Evolutionary conservation across 2,888 invertebrate species (phyloP), one percentile per base, ranked within the genome.

Genomic region (Volucella zonaria): DNA sequence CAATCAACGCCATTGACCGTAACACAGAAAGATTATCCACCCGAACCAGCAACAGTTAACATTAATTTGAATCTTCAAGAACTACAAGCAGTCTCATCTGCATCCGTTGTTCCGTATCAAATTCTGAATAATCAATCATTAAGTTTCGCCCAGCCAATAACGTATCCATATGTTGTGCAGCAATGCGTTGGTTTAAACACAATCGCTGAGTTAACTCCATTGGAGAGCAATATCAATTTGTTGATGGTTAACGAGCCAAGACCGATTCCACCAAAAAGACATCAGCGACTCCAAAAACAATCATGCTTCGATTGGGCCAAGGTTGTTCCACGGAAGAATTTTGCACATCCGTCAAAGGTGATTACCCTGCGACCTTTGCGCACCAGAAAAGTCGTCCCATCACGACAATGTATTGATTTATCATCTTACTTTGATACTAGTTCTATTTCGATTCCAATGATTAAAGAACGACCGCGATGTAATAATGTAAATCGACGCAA

Each of bases 401-500:
- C 71, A 8, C 76, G 81, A 12, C 47, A 61, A 2, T 73, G 43
- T 12, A 54, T 77, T 8, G 85, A 85, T 62, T 54, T 85, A 0
- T 45, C 81, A 0, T 58, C 85, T 2, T 85, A 81, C 42, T 81
- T 80, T 9, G 80, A 81, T 38, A 80, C 76, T 3, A 85, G 81
- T 15, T 14, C 76, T 12, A 81, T 81, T 1, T 64, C 67, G 4
- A 85, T 80, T 11, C 81, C 85, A 0, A 85, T 85, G 80, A 85
- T 80, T 11, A 45, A 68, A 15, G 81, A 85, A 42, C 73, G 68
- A 8, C 80, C 76, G 4, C 76, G 81, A 1, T 23, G 51, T 1
- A 73, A 77, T 23, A 79, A 79, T 12, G 47, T 49, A 8, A 64
- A 85, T 81, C 81, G 85, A 8, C 73, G 85, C 14, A 85, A 85